Evolutionary conservation across 2,888 invertebrate species (phyloP).

Genomic region (Macrophya annulata): DNA sequence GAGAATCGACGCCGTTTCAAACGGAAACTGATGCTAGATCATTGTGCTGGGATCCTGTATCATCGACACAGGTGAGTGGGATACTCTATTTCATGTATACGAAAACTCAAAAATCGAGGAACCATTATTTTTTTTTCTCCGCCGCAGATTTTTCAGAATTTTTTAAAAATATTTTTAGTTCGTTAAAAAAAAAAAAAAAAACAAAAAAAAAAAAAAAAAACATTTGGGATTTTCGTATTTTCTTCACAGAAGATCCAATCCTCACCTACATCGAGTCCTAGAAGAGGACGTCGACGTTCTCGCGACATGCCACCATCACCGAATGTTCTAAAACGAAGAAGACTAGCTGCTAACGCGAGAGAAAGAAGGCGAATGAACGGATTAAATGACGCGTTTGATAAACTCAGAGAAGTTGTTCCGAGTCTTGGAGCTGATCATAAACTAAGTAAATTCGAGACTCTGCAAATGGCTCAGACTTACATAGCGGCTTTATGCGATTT

Average conservation of each 20-base stretch:
- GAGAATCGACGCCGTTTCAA: slow-evolving; percentile 62
- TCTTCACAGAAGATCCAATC: slow-evolving; percentile 66
- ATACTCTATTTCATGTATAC: not conserved
- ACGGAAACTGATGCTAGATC: slow-evolving; percentile 64
- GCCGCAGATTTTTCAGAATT: too few species aligned
- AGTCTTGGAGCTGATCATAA: slow-evolving; percentile 87
- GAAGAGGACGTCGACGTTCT: slow-evolving; percentile 73
- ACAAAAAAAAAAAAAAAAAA: not conserved
- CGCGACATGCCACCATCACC: slow-evolving; percentile 81
- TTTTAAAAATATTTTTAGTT: not conserved
- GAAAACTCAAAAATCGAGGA: not conserved
- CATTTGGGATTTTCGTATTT: not conserved
- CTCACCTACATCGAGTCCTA: slow-evolving; percentile 73
- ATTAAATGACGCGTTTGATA: slow-evolving; percentile 89
- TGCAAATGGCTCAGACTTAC: slow-evolving; percentile 91
- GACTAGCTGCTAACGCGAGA: slow-evolving; percentile 88
- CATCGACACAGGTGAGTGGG: slow-evolving; percentile 67
- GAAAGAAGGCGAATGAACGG: slow-evolving; percentile 89
- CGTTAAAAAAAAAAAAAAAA: not conserved
- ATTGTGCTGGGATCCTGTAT: slow-evolving; percentile 71
- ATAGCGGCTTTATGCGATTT: slow-evolving; percentile 87
- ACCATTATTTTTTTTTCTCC: too few species aligned
- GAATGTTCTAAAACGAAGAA: slow-evolving; percentile 82
- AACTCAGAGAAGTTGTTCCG: slow-evolving; percentile 87
- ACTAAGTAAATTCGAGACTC: slow-evolving; percentile 89